These are phyloP conservation scores for Protomyctophum bolini DNA, from an alignment of 2,113 vertebrate species.

Conservation along the genomic window DNA sequence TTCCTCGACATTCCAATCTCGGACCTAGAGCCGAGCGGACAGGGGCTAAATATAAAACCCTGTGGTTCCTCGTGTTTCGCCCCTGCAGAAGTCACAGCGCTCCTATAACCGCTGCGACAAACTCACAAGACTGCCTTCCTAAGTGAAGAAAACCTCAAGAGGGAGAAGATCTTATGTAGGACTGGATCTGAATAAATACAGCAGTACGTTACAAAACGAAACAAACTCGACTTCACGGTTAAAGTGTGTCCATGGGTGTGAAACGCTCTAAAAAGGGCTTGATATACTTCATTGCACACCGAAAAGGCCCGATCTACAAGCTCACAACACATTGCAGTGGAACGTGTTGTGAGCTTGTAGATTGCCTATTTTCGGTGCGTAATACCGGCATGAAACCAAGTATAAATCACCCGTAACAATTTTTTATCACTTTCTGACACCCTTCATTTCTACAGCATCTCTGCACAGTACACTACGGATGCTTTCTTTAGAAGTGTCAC, in stretches of 20 bases:
- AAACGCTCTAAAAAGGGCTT: slow-evolving; percentile 26
- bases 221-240: slow-evolving; percentile 27
- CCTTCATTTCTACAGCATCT: slow-evolving; percentile 17
- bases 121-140: slow-evolving; percentile 12
- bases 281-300: too few relatives aligned
- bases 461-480: not conserved
- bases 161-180: slow-evolving; percentile 18
- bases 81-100: slow-evolving; percentile 30
- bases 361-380: too few relatives aligned
- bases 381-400: too few relatives aligned
- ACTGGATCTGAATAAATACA: slow-evolving; percentile 58
- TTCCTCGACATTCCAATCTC: slow-evolving; percentile 38
- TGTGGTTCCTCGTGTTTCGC: slow-evolving; percentile 39
- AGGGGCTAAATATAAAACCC: slow-evolving; percentile 61
- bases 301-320: too few relatives aligned
- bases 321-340: too few relatives aligned
- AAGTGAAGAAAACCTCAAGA: slow-evolving; percentile 26
- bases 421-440: slow-evolving; percentile 14
- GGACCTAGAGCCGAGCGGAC: slow-evolving; percentile 31
- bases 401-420: too few relatives aligned
- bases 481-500: slow-evolving; percentile 24
- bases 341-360: too few relatives aligned
- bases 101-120: slow-evolving; percentile 17
- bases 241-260: slow-evolving; percentile 25
- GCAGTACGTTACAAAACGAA: slow-evolving; percentile 42